Base-by-base conservation (phyloP, 2,113 vertebrate species). In the Theristicus caerulescens region DNA sequence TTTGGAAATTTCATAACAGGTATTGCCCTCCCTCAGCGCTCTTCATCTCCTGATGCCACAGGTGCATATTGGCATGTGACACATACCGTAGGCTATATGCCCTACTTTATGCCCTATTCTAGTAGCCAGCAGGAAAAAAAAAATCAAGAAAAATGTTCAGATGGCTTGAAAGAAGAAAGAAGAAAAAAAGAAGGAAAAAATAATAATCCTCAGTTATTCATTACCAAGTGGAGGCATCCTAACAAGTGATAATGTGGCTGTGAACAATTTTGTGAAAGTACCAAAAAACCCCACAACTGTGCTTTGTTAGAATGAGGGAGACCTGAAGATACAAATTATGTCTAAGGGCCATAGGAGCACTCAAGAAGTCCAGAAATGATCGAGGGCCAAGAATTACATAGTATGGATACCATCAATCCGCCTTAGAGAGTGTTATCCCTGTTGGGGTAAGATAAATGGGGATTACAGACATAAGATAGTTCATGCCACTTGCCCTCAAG, bases 221-320 rank as follows among this genome's bases (percentile, higher is more conserved):
- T 77, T 73, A 67, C 2, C 6, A 78, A 66, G 19, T 19, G 8
- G 31, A 62, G 3, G 3, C 11, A 85, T 31, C 10, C 16, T 76
- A 62, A 26, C 5, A 57, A 55, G 7, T 66, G 32, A 51, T 32
- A 27, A 11, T 46, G 52, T 16, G 36, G 3, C 11, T 64, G 13
- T 59, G 32, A 58, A 38, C 8, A 55, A 46, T 29, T 74, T 25
- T 64, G 31, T 64, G 42, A 51, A 85, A 42, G 5, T 20, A 72
- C 2, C 2, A 66, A 66, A 61, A 36, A 1, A 3, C 11, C 17
- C 10, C 0, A 1, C 12, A 55, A 62, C 5, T 8, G 0, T 38
- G 3, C 6, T 42, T 62, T 59, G 26, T 54, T 51, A 91, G 47
- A 67, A 52, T 24, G 31, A 57, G 19, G 14, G 36, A 66, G 40